A percentile compares a stretch with the other conserved stretches of the same genome.
Conservation (phyloP, 2,113 vertebrate species). For the Grammatotria lemairii region DNA sequence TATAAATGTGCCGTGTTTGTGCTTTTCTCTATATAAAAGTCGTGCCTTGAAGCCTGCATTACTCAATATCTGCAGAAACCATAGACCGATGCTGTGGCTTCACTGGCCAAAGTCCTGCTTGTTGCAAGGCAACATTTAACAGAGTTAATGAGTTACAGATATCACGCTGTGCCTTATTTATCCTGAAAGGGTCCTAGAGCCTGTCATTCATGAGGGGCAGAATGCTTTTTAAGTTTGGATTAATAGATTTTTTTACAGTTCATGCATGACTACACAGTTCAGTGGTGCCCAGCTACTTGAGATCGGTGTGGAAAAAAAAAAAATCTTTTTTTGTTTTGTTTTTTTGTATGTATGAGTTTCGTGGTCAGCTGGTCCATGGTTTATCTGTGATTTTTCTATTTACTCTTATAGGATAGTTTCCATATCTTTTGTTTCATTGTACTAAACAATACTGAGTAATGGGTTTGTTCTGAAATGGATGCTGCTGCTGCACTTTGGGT, state of each 20-base stretch:
- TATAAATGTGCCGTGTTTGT: not conserved
- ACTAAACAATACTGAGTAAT: not conserved
- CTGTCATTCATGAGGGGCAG: not conserved
- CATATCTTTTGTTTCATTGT: not conserved
- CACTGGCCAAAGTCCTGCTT: slow-evolving; percentile 57
- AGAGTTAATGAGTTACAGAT: slow-evolving; percentile 65
- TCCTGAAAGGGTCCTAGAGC: not conserved
- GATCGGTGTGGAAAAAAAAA: not conserved
- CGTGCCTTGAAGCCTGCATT: not conserved
- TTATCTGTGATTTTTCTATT: not conserved
- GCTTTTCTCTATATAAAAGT: not conserved
- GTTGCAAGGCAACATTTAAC: slow-evolving; percentile 16
- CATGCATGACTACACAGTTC: not conserved
- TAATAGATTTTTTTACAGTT: not conserved
- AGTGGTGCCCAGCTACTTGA: not conserved
- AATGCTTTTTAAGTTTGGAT: not conserved
- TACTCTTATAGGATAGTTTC: not conserved
- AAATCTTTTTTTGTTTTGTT: accelerated
- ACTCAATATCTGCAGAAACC: not conserved
- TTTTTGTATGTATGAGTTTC: not conserved
- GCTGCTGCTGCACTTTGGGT: slow-evolving; percentile 22
- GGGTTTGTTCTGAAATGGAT: not conserved
- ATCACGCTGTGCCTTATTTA: not conserved
- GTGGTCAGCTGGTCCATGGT: not conserved
- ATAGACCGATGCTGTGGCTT: not conserved